These are phyloP conservation scores for Poecile montanus DNA, from an alignment of 2,797 vertebrate genomes.

Conservation along the genomic window DNA sequence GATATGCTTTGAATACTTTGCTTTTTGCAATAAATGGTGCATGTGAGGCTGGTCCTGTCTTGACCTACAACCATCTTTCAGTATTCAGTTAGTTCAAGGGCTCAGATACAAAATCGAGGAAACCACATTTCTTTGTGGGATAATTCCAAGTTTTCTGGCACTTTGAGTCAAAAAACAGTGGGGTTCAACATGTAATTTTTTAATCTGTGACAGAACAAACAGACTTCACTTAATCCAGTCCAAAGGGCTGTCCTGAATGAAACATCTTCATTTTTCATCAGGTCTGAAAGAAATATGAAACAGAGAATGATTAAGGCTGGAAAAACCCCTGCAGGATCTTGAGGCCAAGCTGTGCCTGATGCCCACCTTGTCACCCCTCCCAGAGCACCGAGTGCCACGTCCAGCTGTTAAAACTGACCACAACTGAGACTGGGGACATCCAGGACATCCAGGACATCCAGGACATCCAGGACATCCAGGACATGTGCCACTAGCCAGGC, in stretches of 20 bases:
- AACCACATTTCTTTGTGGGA: background rate
- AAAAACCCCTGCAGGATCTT: background rate
- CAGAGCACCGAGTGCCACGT: background rate
- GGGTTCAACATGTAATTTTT: background rate
- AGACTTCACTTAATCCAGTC: background rate
- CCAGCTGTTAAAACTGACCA: background rate
- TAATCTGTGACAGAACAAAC: background rate
- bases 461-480: background rate
- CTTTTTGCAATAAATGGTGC: background rate
- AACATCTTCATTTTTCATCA: background rate
- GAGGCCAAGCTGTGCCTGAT: rapidly evolving
- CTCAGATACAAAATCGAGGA: background rate
- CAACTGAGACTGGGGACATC: background rate
- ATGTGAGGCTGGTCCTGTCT: background rate
- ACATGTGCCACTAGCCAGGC: background rate
- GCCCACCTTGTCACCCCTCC: background rate
- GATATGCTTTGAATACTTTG: background rate
- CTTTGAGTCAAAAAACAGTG: background rate
- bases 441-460: no score
- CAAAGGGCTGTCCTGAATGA: background rate
- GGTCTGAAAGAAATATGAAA: background rate
- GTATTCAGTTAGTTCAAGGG: background rate
- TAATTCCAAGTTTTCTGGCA: background rate
- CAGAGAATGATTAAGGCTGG: background rate
- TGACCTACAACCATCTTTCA: background rate